Percentiles rank a stretch among this genome's conserved stretches.
Evolutionary conservation across 2,113 vertebrate genomes (phyloP).

Genomic region (Anas platyrhynchos): DNA sequence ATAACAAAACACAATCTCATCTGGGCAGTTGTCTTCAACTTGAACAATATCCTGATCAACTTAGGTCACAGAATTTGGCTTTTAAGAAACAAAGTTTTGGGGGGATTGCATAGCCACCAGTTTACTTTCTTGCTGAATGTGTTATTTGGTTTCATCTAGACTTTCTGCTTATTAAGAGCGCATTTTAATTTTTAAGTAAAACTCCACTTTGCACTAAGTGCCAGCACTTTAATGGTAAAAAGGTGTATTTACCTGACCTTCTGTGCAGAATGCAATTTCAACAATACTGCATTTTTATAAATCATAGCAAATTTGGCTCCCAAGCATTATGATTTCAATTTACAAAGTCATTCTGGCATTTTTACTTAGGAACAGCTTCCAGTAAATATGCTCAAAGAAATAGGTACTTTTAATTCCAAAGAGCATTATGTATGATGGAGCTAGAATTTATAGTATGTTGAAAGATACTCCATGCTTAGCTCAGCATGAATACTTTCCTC

Average conservation of each 20-base stretch:
- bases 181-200: conserved; percentile 10
- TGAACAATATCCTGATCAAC: not conserved
- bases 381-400: not conserved
- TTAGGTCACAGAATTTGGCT: not conserved
- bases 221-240: not conserved
- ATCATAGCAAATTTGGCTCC: conserved; percentile 21
- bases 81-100: not conserved
- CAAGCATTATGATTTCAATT: not conserved
- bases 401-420: not conserved
- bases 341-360: not conserved
- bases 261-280: not conserved
- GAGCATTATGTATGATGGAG: not conserved
- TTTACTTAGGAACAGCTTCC: not conserved
- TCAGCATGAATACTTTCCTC: not conserved
- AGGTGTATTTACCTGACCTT: not conserved
- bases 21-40: not conserved
- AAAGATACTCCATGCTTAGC: not conserved
- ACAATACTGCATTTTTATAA: conserved; percentile 1
- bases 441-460: not conserved
- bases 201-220: not conserved
- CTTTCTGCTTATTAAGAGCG: not conserved
- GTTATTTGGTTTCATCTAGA: not conserved
- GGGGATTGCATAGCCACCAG: not conserved
- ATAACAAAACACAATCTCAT: not conserved
- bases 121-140: not conserved